These are phyloP conservation scores for Drosophila prolongata DNA, from an alignment of 2,888 invertebrate species.

Conservation along the genomic window DNA sequence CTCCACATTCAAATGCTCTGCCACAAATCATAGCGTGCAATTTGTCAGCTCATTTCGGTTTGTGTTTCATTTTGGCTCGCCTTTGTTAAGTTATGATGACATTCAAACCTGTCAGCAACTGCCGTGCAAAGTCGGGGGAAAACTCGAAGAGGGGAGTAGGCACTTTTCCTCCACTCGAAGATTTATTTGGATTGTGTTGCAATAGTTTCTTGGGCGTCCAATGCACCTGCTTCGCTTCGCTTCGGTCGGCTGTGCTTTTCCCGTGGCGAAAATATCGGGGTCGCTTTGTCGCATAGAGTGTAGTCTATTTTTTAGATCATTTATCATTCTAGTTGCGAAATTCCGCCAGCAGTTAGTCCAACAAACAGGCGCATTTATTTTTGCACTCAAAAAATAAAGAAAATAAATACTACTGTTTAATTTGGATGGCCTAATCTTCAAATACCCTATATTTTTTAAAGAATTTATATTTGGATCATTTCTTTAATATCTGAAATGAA, in stretches of 20 bases:
- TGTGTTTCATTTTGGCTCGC: constrained; percentile 43
- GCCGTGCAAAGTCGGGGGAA: constrained; percentile 17
- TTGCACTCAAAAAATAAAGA: constrained; percentile 21
- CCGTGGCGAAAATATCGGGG: constrained; percentile 53
- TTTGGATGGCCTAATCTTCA: background rate
- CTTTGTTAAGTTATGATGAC: constrained; percentile 70
- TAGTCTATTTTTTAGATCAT: constrained; percentile 42
- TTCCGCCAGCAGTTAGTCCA: constrained; percentile 23
- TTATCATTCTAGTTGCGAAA: constrained; percentile 72
- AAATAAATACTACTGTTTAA: background rate
- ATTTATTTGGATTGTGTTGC: constrained; percentile 70
- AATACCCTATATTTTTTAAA: background rate
- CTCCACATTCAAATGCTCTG: constrained; percentile 55
- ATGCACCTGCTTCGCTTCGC: constrained; percentile 36
- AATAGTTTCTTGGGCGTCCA: constrained; percentile 49
- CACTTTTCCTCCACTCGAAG: constrained; percentile 51
- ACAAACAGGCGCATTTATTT: constrained; percentile 14
- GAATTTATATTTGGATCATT: too few relatives aligned
- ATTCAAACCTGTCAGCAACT: constrained; percentile 70
- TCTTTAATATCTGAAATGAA: too few relatives aligned
- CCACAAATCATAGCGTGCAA: constrained; percentile 60
- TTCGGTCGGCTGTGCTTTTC: constrained; percentile 2
- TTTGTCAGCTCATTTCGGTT: constrained; percentile 70
- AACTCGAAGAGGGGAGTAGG: constrained; percentile 4
- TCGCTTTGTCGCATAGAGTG: constrained; percentile 43